phyloP scores from a whole-genome alignment of 1,140 invertebrate genomes.

The Hyles vespertilio region DNA sequence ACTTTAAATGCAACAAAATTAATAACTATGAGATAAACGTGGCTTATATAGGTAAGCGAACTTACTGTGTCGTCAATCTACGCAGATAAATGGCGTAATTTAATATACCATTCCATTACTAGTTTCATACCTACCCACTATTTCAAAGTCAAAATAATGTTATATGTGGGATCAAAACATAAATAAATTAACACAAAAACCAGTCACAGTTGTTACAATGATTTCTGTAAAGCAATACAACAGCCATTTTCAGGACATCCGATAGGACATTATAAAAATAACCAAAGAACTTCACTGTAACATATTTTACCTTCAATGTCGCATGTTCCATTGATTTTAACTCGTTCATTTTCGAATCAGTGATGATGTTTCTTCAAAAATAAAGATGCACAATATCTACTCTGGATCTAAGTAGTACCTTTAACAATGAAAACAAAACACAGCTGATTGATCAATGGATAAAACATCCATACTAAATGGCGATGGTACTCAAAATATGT shows the following conservation, averaged over 20 bases:
- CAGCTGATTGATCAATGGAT: conserved; percentile 52
- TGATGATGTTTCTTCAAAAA: neutral
- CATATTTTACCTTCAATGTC: conserved; percentile 87
- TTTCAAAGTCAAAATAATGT: neutral
- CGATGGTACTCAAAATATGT: neutral
- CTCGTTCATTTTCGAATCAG: conserved; percentile 82
- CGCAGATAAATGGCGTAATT: too few species aligned
- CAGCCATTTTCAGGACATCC: conserved; percentile 10
- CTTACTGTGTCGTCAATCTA: too few species aligned
- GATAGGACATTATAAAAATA: too few species aligned
- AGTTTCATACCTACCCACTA: too few species aligned
- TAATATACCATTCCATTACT: too few species aligned
- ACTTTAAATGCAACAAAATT: too few species aligned
- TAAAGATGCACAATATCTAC: neutral
- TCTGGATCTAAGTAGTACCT: conserved; percentile 12
- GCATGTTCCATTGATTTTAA: conserved; percentile 95
- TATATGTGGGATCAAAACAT: too few species aligned
- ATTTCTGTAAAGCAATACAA: neutral
- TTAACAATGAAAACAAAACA: conserved; percentile 66
- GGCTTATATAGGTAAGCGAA: too few species aligned
- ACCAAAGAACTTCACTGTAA: conserved; percentile 15
- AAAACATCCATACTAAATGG: neutral
- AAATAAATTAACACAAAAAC: too few species aligned
- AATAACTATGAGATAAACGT: too few species aligned
- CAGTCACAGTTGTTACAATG: too few species aligned